Conservation (phyloP, 2,888 invertebrate species). For the Polyommatus iphigenia region DNA sequence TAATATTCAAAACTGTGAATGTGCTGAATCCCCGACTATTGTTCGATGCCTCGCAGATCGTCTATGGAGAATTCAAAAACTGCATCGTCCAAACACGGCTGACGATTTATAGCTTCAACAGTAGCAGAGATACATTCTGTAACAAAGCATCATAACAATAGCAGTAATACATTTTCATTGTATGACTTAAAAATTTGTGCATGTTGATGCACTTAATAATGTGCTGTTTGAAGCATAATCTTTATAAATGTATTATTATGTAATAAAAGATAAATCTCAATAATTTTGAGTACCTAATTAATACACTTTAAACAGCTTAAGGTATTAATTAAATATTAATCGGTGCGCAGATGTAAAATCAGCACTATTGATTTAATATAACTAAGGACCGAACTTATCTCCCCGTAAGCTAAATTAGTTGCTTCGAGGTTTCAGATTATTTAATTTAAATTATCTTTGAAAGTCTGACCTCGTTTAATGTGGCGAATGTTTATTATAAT, state of each 20-base stretch:
- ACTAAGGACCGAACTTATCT: constrained; percentile 3
- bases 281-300: no score
- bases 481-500: neutral
- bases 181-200: neutral
- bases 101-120: constrained; percentile 8
- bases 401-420: neutral
- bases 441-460: constrained; percentile 8
- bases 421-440: neutral
- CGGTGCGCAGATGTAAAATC: neutral
- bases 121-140: neutral
- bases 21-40: constrained; percentile 21
- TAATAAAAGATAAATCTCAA: no score
- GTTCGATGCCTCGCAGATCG: constrained; percentile 6
- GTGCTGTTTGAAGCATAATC: neutral
- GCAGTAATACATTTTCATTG: neutral
- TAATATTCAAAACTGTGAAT: constrained; percentile 29
- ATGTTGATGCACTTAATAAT: neutral
- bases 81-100: constrained; percentile 1
- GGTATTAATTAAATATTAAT: no score
- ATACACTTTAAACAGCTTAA: no score
- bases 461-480: neutral
- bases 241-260: neutral
- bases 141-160: neutral
- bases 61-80: constrained; percentile 23
- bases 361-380: constrained; percentile 20